Percentiles rank a stretch among this genome's conserved stretches.
phyloP scores from a whole-genome alignment of 2,797 vertebrate genomes.

The Babyrousa celebensis region DNA sequence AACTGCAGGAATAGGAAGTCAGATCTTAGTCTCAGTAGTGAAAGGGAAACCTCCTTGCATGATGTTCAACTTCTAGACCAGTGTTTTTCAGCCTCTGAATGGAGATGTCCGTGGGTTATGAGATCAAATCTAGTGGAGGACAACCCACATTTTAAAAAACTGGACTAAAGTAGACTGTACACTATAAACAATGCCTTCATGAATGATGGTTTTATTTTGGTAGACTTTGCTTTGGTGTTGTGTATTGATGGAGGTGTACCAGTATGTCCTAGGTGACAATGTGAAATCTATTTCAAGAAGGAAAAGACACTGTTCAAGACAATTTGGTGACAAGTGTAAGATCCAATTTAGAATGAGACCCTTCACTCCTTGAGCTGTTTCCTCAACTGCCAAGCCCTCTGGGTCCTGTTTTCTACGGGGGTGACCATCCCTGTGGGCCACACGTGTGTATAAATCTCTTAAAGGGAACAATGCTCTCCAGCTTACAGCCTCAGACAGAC shows the following conservation, averaged over 20 bases:
- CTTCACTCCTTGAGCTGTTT: background rate
- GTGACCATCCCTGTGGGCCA: background rate
- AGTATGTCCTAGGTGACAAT: background rate
- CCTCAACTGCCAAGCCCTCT: background rate
- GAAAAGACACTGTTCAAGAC: background rate
- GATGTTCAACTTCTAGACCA: background rate
- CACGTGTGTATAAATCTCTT: rapidly evolving
- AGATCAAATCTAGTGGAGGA: background rate
- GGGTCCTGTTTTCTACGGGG: background rate
- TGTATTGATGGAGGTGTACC: background rate
- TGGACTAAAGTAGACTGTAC: background rate
- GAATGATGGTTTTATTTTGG: background rate
- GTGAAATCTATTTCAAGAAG: constrained; percentile 29
- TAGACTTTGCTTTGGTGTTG: background rate
- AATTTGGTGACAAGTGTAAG: background rate
- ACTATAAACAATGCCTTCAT: background rate
- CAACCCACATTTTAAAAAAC: background rate
- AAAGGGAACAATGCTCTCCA: background rate
- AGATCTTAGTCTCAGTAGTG: background rate
- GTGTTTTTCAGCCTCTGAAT: background rate
- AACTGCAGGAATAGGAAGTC: background rate
- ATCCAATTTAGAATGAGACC: background rate
- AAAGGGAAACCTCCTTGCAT: background rate
- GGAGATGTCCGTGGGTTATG: background rate
- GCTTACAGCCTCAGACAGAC: background rate